Percentiles rank a stretch among this genome's conserved stretches.
These are phyloP conservation scores for Ellobium chinense DNA, from an alignment of 2,888 invertebrate genomes.

Conservation along the genomic window DNA sequence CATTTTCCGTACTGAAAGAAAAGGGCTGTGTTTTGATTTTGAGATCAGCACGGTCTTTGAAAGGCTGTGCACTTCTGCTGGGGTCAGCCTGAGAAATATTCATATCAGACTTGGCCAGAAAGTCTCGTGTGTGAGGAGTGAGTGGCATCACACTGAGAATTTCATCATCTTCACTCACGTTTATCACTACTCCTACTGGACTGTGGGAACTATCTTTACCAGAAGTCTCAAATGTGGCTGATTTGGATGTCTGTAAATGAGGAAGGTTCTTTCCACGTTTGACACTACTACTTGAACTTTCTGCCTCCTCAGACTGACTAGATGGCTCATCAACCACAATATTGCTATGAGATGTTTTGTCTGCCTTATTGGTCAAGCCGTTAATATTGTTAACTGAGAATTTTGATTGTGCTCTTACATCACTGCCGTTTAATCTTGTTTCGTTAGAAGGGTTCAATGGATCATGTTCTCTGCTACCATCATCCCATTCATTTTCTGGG, in stretches of 20 bases:
- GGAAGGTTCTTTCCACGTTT: background rate
- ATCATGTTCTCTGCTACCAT: background rate
- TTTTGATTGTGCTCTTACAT: background rate
- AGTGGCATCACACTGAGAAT: conserved; percentile 22
- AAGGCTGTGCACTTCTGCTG: background rate
- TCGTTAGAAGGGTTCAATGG: background rate
- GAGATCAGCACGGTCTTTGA: background rate
- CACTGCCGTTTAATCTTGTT: background rate
- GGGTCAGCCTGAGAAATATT: background rate
- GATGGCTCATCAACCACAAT: background rate
- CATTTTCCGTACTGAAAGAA: conserved; percentile 23
- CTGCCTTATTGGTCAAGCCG: background rate
- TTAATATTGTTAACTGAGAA: too few species aligned
- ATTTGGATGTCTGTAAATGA: background rate
- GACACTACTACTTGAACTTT: background rate
- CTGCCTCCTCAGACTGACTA: background rate
- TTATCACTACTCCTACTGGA: background rate
- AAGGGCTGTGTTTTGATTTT: background rate
- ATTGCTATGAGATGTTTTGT: background rate
- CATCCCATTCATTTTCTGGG: background rate
- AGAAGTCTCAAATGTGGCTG: background rate
- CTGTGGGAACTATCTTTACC: background rate
- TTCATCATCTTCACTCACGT: conserved; percentile 6
- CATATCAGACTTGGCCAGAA: conserved; percentile 19
- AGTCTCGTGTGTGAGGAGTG: conserved; percentile 21